A percentile compares a stretch with the other conserved stretches of the same genome.
phyloP scores from a whole-genome alignment of 2,797 vertebrate species.

The Tiaroga cobitis region DNA sequence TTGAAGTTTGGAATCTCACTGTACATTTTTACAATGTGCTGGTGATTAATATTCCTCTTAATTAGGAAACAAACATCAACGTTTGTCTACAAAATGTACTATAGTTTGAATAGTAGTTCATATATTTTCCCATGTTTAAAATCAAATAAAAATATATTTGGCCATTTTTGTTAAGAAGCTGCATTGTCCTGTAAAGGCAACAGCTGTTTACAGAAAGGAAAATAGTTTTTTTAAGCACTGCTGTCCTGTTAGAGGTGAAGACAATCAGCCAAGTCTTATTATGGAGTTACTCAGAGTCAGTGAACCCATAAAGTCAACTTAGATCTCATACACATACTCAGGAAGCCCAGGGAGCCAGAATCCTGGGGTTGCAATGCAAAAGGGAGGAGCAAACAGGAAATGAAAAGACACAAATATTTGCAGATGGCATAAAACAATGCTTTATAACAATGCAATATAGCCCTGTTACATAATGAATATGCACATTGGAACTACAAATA shows the following conservation, averaged over 20 bases:
- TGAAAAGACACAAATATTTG: slow-evolving; percentile 50
- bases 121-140: background rate
- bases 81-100: background rate
- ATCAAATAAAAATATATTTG: background rate
- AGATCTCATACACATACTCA: slow-evolving; percentile 46
- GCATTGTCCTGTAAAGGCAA: background rate
- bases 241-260: background rate
- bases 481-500: background rate
- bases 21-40: background rate
- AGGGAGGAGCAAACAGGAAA: slow-evolving; percentile 51
- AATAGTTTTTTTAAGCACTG: background rate
- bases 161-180: background rate
- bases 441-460: background rate
- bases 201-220: background rate
- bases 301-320: background rate
- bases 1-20: background rate
- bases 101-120: background rate
- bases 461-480: background rate
- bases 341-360: slow-evolving; percentile 68
- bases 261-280: background rate
- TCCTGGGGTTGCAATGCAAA: slow-evolving; percentile 66
- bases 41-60: background rate
- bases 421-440: slow-evolving; percentile 33
- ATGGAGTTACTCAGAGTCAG: background rate
- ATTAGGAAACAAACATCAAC: background rate